Conservation (phyloP, 2,797 vertebrate species). For the Enteromius trimaculatus region DNA sequence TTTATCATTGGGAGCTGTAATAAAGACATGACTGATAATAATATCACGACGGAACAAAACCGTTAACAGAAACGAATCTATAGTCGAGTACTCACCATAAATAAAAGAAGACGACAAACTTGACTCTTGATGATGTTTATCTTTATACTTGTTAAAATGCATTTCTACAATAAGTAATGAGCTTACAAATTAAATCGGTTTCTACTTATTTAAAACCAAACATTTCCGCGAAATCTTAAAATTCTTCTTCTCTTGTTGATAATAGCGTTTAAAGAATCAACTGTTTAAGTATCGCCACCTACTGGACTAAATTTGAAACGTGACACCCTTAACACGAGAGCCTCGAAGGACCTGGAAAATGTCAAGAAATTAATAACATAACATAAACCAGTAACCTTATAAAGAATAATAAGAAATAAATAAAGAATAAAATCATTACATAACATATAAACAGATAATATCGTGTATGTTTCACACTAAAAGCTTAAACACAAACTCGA, state of each 20-base stretch:
- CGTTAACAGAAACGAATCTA: background rate
- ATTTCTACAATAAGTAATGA: background rate
- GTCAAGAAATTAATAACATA: background rate
- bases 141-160: constrained; percentile 29
- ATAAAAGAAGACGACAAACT: constrained; percentile 2
- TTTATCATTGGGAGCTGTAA: constrained; percentile 15
- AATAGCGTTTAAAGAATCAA: background rate
- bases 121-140: background rate
- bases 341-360: background rate
- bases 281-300: background rate
- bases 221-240: constrained; percentile 42
- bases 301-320: background rate
- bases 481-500: background rate
- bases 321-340: background rate
- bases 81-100: constrained; percentile 10
- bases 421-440: background rate
- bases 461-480: background rate
- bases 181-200: background rate
- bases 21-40: background rate
- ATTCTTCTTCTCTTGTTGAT: constrained; percentile 26
- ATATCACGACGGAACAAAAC: background rate
- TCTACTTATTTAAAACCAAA: constrained; percentile 50
- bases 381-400: background rate
- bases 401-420: background rate
- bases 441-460: background rate